Conservation (phyloP, 2,113 vertebrate genomes). For the Cavia aperea region DNA sequence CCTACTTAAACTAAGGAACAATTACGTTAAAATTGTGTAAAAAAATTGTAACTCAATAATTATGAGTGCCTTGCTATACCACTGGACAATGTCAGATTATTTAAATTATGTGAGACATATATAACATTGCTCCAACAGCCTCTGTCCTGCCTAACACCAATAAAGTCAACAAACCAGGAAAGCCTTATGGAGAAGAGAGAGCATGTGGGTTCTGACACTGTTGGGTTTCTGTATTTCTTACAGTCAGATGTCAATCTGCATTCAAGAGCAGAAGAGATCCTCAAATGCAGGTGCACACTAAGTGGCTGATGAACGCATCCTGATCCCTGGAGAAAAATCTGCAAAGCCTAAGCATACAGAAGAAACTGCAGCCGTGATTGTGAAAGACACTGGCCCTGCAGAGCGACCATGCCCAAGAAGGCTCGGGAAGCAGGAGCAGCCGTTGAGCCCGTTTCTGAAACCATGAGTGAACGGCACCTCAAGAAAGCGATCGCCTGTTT, state of each 20-base stretch:
- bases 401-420: background rate
- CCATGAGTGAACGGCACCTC: background rate
- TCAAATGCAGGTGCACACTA: background rate
- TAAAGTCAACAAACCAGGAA: background rate
- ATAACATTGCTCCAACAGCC: background rate
- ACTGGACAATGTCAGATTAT: background rate
- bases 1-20: background rate
- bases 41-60: background rate
- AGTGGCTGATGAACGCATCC: background rate
- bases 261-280: background rate
- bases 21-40: background rate
- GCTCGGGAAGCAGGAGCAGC: background rate
- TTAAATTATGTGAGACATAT: background rate
- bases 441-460: background rate
- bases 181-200: background rate
- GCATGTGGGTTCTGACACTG: background rate
- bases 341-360: background rate
- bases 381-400: background rate
- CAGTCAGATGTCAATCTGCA: background rate
- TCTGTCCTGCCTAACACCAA: accelerated
- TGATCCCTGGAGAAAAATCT: background rate
- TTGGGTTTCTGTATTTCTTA: background rate
- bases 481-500: background rate
- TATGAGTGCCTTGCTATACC: background rate
- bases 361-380: background rate